Conservation (phyloP, 2,797 vertebrate genomes). For the Enteromius trimaculatus region DNA sequence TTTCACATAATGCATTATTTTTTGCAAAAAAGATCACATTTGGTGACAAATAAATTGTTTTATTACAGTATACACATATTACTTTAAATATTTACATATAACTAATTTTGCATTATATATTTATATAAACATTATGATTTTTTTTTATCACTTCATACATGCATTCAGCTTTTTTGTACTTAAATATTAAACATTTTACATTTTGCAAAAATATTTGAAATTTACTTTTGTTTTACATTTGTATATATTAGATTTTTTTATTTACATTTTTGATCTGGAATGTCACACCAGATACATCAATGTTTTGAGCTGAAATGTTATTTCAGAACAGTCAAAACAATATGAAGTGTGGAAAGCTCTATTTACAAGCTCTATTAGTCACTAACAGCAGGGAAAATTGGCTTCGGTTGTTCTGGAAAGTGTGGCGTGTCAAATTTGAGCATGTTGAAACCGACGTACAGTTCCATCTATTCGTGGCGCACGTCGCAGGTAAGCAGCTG, state of each 20-base stretch:
- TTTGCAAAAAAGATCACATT: background rate
- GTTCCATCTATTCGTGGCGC: background rate
- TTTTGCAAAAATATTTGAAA: too few relatives aligned
- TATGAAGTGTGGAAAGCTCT: conserved; percentile 13
- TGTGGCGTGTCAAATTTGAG: conserved; percentile 16
- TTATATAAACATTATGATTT: background rate
- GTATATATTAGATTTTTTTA: background rate
- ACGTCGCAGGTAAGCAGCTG: background rate
- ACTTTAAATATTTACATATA: too few relatives aligned
- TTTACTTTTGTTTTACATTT: background rate
- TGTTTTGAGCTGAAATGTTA: background rate
- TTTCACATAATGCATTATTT: background rate
- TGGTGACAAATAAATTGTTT: background rate
- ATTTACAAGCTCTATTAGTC: conserved; percentile 20
- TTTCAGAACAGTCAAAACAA: background rate
- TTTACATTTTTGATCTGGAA: background rate
- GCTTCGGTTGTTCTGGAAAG: conserved; percentile 3
- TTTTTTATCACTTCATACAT: background rate
- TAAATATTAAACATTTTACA: too few relatives aligned
- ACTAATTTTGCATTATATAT: background rate
- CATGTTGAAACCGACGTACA: background rate
- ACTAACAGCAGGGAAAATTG: conserved; percentile 14
- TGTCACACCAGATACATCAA: background rate
- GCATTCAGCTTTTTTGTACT: too few relatives aligned
- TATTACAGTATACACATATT: background rate